These are phyloP conservation scores for Heliothis virescens DNA, from an alignment of 1,140 invertebrate genomes.

Conservation along the genomic window DNA sequence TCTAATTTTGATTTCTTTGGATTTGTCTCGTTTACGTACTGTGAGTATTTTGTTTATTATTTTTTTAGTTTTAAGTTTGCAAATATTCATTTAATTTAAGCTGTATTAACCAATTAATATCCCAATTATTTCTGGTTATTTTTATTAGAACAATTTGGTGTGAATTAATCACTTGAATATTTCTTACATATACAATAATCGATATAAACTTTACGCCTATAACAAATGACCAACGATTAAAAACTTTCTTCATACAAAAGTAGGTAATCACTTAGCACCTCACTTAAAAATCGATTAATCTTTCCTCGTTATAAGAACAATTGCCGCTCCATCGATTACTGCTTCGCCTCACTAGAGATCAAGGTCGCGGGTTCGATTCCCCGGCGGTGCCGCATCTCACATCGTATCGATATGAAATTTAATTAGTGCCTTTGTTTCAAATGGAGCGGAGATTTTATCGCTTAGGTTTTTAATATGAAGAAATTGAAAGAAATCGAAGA, in stretches of 20 bases:
- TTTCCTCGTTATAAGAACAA: constrained; percentile 16
- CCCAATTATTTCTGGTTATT: too few species aligned
- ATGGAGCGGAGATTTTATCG: not conserved
- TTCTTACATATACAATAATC: not conserved
- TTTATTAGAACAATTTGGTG: too few species aligned
- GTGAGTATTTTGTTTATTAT: constrained; percentile 17
- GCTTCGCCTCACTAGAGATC: constrained; percentile 17
- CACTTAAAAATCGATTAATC: constrained; percentile 10
- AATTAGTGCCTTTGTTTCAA: constrained; percentile 24
- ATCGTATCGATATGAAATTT: constrained; percentile 30
- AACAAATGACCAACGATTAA: not conserved
- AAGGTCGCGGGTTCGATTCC: constrained; percentile 39
- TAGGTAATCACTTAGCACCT: constrained; percentile 21
- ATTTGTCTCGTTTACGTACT: constrained; percentile 19
- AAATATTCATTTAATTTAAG: too few species aligned
- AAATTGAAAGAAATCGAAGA: too few species aligned
- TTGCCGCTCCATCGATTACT: constrained; percentile 26
- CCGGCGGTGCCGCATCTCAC: constrained; percentile 5
- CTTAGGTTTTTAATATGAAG: not conserved
- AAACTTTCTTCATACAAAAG: constrained; percentile 1
- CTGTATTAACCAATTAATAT: too few species aligned
- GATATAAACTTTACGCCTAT: not conserved
- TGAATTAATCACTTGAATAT: too few species aligned
- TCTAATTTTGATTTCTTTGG: constrained; percentile 16
- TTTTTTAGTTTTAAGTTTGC: not conserved